Evolutionary conservation across 2,113 vertebrate genomes (phyloP).

Genomic region (Tragulus kanchil): DNA sequence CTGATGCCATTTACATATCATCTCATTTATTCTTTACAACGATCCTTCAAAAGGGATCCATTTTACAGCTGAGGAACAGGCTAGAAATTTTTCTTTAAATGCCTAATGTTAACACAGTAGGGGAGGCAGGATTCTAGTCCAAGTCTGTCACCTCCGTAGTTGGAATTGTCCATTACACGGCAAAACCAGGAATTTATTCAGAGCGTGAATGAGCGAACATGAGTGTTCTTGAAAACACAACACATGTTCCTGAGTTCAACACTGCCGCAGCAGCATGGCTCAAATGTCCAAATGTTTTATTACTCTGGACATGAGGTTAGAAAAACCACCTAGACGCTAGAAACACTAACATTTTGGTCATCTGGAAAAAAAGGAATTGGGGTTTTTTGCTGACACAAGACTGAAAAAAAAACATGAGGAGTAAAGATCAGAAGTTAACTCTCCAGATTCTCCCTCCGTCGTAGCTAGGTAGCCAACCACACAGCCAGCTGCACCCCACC

Average conservation of each 20-base stretch:
- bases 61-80: neutral
- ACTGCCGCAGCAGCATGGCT: neutral
- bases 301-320: neutral
- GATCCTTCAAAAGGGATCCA: neutral
- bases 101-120: neutral
- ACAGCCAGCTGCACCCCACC: slow-evolving; percentile 3
- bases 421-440: neutral
- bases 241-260: neutral
- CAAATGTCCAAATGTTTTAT: neutral
- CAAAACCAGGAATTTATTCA: neutral
- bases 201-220: neutral
- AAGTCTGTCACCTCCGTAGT: neutral
- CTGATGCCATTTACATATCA: neutral
- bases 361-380: neutral
- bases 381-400: neutral
- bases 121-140: neutral
- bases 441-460: neutral
- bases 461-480: neutral
- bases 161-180: neutral
- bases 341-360: neutral
- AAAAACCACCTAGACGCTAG: neutral
- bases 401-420: neutral
- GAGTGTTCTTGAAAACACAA: neutral
- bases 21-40: neutral
- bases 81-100: neutral